Base-by-base conservation (phyloP, 2,113 vertebrate species). In the Callorhinus ursinus region DNA sequence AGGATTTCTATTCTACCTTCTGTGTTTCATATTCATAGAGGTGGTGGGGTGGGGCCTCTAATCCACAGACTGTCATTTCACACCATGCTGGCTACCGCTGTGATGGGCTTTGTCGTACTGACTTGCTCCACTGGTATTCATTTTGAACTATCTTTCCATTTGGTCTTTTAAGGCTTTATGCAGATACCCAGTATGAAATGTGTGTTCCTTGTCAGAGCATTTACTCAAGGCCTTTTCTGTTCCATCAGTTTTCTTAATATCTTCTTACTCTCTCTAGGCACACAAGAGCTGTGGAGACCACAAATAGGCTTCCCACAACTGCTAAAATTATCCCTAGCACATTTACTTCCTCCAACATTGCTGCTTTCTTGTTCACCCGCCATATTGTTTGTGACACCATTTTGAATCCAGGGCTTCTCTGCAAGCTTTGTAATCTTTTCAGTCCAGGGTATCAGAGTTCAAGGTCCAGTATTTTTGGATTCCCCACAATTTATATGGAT, bases 1-100 rank as follows among this genome's bases (percentile, higher is more conserved):
- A 63, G 19, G 10, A 4, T 79, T 93, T 96, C 49, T 80, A 12
- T 42, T 93, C 51, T 55, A 36, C 4, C 57, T 86, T 94, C 61
- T 61, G 31, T 7, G 69, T 95, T 72, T 84, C 13, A 46, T 91
- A 31, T 22, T 72, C 16, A 42, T 1, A 39, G 31, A 89, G 21
- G 16, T 1, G 5, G 15, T 42, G 1, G 18, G 3, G 4, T 49
- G 1, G 31, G 4, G 3, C 19, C 24, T 53, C 8, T 21, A 18
- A 72, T n/a, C 53, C 39, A 84, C 39, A 36, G 22, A 76, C 57
- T 84, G 28, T n/a, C 42, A 24, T 63, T 95, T 84, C 49, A 39
- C 46, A 65, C 65, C 5, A 2, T 49, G 9, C 39, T 53, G 6
- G 9, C 46, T 46, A 5, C 2, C 7, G 3, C 12, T 21, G 10